Conservation (phyloP, 2,888 invertebrate genomes). For the Byasa hedistus region DNA sequence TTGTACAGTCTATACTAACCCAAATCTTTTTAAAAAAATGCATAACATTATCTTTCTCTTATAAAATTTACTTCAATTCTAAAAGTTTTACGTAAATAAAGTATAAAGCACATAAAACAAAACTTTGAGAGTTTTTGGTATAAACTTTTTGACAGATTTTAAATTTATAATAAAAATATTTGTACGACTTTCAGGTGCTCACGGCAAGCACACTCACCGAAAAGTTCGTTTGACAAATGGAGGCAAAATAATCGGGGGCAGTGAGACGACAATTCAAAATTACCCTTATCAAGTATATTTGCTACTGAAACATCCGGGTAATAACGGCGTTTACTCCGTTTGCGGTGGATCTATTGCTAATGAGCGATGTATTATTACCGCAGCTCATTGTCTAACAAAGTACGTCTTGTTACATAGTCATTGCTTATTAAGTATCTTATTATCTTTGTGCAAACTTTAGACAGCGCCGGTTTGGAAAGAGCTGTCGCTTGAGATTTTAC, state of each 20-base stretch:
- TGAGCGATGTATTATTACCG: constrained; percentile 53
- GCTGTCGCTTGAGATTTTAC: too few species aligned
- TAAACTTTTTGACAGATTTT: not conserved
- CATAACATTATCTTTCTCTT: too few species aligned
- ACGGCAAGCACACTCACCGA: not conserved
- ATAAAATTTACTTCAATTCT: too few species aligned
- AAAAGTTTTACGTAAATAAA: too few species aligned
- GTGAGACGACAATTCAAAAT: constrained; percentile 49
- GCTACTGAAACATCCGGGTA: constrained; percentile 33
- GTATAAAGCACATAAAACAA: too few species aligned
- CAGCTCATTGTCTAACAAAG: constrained; percentile 63
- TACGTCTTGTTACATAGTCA: constrained; percentile 8
- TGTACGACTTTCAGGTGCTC: not conserved
- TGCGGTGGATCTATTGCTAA: constrained; percentile 71
- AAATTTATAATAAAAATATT: not conserved
- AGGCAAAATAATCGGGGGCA: constrained; percentile 62
- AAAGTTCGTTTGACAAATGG: constrained; percentile 1
- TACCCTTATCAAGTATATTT: constrained; percentile 63
- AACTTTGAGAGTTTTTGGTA: too few species aligned
- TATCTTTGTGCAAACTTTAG: not conserved
- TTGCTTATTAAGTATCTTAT: not conserved
- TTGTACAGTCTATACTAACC: too few species aligned
- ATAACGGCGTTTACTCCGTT: not conserved
- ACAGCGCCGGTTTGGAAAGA: not conserved
- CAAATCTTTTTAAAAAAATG: too few species aligned